Evolutionary conservation across 2,797 vertebrate genomes (phyloP).

Genomic region (Anguilla pacifica): DNA sequence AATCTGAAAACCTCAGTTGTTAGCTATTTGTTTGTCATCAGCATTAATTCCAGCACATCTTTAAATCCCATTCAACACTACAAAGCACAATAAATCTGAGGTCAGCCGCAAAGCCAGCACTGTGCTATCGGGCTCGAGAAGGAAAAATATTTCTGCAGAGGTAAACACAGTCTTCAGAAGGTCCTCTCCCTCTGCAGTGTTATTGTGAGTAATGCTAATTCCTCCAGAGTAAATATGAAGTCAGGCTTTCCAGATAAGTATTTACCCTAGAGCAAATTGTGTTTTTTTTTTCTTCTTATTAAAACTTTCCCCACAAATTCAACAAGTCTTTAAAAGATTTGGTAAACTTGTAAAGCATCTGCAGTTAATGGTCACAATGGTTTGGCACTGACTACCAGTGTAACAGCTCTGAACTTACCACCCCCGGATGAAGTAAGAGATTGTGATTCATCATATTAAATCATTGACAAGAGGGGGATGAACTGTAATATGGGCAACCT

Average conservation of each 20-base stretch:
- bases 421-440: neutral
- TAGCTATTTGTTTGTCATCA: too few relatives aligned
- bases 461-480: neutral
- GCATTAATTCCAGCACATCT: too few relatives aligned
- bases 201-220: neutral
- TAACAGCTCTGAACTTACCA: too few relatives aligned
- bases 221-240: neutral
- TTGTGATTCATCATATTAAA: constrained; percentile 1
- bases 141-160: too few relatives aligned
- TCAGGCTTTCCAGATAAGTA: neutral
- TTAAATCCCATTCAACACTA: too few relatives aligned
- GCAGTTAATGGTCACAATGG: neutral
- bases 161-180: too few relatives aligned
- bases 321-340: neutral
- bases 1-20: too few relatives aligned
- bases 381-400: neutral
- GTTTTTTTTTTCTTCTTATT: neutral
- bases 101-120: too few relatives aligned
- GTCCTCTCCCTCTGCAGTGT: neutral
- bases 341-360: neutral
- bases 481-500: neutral
- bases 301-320: neutral
- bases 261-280: neutral
- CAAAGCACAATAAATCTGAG: too few relatives aligned
- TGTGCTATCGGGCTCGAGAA: too few relatives aligned